A percentile compares a stretch with the other conserved stretches of the same genome.
These are phyloP conservation scores for Habrosyne pyritoides DNA, from an alignment of 2,888 invertebrate genomes.

Conservation along the genomic window DNA sequence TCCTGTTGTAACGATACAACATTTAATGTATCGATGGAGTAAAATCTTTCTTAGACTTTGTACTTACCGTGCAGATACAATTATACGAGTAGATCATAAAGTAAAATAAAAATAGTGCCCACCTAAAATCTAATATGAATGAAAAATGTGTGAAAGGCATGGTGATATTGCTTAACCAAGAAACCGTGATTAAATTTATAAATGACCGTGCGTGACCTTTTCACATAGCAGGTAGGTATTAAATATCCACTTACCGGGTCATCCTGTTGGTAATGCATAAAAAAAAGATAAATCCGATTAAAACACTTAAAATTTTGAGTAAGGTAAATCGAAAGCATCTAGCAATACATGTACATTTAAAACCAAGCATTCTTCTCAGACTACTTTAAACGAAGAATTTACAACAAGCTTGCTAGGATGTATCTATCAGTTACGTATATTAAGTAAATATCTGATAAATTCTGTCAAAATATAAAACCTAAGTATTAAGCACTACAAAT, in stretches of 20 bases:
- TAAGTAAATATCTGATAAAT: too few species aligned
- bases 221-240: not conserved
- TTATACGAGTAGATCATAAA: too few species aligned
- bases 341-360: not conserved
- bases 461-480: too few species aligned
- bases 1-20: constrained; percentile 82
- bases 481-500: too few species aligned
- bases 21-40: not conserved
- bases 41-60: not conserved
- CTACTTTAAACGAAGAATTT: constrained; percentile 2
- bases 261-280: constrained; percentile 8
- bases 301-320: not conserved
- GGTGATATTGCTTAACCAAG: too few species aligned
- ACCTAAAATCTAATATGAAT: too few species aligned
- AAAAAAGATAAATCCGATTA: not conserved
- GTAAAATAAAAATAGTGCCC: too few species aligned
- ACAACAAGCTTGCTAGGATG: not conserved
- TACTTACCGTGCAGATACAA: not conserved
- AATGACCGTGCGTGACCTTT: too few species aligned
- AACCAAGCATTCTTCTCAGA: not conserved
- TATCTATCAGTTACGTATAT: not conserved
- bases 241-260: constrained; percentile 16
- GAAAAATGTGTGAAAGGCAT: too few species aligned
- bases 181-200: too few species aligned
- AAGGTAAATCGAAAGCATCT: not conserved